Conservation (phyloP, 2,113 vertebrate genomes). For the Labeo rohita region DNA sequence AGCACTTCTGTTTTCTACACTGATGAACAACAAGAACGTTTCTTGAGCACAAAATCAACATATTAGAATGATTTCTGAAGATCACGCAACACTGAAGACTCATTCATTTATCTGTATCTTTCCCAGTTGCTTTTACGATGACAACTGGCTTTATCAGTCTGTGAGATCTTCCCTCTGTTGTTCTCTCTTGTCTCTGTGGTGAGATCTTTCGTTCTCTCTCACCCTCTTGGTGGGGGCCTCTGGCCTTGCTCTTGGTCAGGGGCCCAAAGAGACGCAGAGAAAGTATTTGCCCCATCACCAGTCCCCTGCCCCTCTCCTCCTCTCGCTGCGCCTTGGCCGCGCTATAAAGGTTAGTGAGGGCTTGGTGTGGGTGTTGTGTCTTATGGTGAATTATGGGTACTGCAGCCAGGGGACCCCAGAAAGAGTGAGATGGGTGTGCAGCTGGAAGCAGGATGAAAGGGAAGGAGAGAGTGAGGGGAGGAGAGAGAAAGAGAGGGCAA, state of each 20-base stretch:
- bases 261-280: conserved; percentile 62
- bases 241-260: conserved; percentile 64
- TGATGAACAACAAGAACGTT: not conserved
- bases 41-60: not conserved
- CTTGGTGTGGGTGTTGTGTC: conserved; percentile 77
- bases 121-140: conserved; percentile 26
- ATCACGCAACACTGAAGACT: not conserved
- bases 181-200: conserved; percentile 50
- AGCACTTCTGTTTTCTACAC: not conserved
- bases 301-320: conserved; percentile 55
- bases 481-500: conserved; percentile 68
- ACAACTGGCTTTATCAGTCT: conserved; percentile 57
- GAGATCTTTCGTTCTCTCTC: conserved; percentile 56
- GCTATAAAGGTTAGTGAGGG: conserved; percentile 76
- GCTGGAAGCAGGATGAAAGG: conserved; percentile 76
- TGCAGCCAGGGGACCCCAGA: conserved; percentile 76
- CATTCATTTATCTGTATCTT: conserved; percentile 1
- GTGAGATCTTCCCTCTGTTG: conserved; percentile 51
- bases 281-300: conserved; percentile 69
- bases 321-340: conserved; percentile 70
- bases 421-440: conserved; percentile 71
- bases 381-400: conserved; percentile 79
- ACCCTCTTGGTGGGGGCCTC: conserved; percentile 27
- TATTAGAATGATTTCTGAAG: not conserved
- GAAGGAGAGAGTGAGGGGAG: conserved; percentile 56